Evolutionary conservation across 2,797 vertebrate genomes (phyloP), one percentile per base, ranked within the genome.

Genomic region (Periparus ater): DNA sequence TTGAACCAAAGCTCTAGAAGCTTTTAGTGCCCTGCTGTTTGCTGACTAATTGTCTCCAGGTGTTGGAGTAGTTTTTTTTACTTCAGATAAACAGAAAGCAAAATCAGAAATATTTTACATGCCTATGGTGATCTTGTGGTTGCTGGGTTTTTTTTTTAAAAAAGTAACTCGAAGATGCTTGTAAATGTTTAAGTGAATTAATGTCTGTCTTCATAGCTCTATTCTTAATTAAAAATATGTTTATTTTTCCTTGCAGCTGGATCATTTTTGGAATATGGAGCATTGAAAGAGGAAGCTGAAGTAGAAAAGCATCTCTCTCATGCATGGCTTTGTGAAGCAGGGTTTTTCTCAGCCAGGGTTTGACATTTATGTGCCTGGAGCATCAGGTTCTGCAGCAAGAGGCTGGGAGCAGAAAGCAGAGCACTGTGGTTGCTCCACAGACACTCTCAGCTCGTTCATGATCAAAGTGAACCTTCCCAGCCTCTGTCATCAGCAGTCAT

Each of bases 251-350:
- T 75, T 38, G 62, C 32, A 67, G 58, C 60, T 88, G 92, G 66
- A 55, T 75, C 60, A 80, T 44, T 93, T 87, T 34, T 68, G 72
- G 61, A 62, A 68, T 66, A 29, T 27, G 34, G 75, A 90, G 36
- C 61, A 67, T 38, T 89, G 83, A 88, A 94, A 89, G 85, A 77
- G 93, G 88, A 96, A 95, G 36, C 10, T 70, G 80, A 88, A 92
- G 68, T 73, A 85, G 78, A 90, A 60, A 93, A 90, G 7, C 74
- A 81, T 95, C 67, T 94, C 78, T 95, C 80, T 96, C 88, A 25
- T 72, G 95, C 77, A 55, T 18, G 60, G 55, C 27, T 77, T 60
- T 71, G 82, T 87, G 95, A 93, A 63, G 53, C 95, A 81, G 51
- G 71, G 79, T 25, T 67, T 57, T 96, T 90, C 95, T 68, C 87